Evolutionary conservation across 2,888 invertebrate genomes (phyloP), one percentile per base, ranked within the genome.

Genomic region (Mythimna vitellina): DNA sequence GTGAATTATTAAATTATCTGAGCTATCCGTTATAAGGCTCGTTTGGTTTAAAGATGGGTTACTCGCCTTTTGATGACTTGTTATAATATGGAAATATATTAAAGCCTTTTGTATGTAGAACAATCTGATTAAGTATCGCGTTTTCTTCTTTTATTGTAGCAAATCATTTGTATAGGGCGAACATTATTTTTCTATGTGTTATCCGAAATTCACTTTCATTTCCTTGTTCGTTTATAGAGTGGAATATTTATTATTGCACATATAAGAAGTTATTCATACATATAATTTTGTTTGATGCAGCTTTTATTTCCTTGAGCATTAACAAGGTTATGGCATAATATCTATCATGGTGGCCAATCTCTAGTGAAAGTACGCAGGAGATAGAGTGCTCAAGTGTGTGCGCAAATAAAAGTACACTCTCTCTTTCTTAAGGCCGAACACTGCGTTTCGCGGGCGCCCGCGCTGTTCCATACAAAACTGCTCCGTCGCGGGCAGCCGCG

Each of bases 1-100:
- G 86, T 90, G 91, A 92, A 92, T 92, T 92, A 94, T 93, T 92
- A 92, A 92, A 93, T 92, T 92, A 93, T 91, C 91, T 89, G 88
- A 87, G 88, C 86, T 89, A 90, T 90, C 86, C 87, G 87, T 88
- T 84, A 81, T 77, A 76, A 85, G 91, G 85, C 78, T 66, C 85
- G 90, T 92, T 92, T 88, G 79, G 63, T 79, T 78, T 76, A 61
- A 81, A 77, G 80, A 80, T 74, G 60, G 74, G 80, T 61, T 75
- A 65, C 80, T 83, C 46, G 56, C 80, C 49, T 66, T 67, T 71
- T 73, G 68, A 77, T 54, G 65, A 38, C 60, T 56, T 76, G 65
- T 78, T 78, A 53, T 57, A 56, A 58, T 54, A 54, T 61, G 25
- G 46, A 25, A 81, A 82, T 81, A 58, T 70, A 56, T 65, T 65